These are phyloP conservation scores for Salvelinus namaycush DNA, from an alignment of 2,113 vertebrate genomes.

Conservation along the genomic window DNA sequence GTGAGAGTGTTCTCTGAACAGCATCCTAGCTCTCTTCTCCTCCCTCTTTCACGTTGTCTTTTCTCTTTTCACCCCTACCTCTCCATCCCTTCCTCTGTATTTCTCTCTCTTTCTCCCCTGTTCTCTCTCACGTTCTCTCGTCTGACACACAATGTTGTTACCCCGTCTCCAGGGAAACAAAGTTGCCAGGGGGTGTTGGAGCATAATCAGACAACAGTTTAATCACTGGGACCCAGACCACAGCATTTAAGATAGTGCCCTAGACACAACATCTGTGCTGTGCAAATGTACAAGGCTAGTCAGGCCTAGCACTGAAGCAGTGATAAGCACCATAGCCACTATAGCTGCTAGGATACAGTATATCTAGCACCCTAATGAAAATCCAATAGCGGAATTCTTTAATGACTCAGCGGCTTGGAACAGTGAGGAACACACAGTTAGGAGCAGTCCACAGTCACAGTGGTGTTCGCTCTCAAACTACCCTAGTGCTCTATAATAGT, in stretches of 20 bases:
- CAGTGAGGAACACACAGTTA: conserved; percentile 8
- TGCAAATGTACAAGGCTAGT: neutral
- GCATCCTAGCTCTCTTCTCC: conserved; percentile 3
- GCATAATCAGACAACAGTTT: conserved; percentile 17
- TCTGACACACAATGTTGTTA: conserved; percentile 3
- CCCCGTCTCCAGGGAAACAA: neutral
- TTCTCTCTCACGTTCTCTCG: neutral
- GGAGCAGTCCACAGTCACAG: conserved; percentile 15
- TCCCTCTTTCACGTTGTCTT: neutral
- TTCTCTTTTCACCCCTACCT: too few species aligned
- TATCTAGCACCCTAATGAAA: conserved; percentile 1
- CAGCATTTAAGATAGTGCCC: neutral
- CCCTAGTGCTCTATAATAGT: neutral
- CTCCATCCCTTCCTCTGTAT: neutral
- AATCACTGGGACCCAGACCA: neutral
- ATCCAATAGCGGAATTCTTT: conserved; percentile 12
- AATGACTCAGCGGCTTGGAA: conserved; percentile 25
- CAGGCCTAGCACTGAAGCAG: neutral
- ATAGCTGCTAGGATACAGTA: neutral
- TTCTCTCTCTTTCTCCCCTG: neutral
- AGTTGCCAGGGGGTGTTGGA: conserved; percentile 14
- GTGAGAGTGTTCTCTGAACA: neutral
- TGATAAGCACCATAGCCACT: neutral
- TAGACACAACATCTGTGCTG: neutral
- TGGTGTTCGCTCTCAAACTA: neutral